Evolutionary conservation across 1,140 invertebrate species (phyloP), one percentile per base, ranked within the genome.

Genomic region (Danaus plexippus): DNA sequence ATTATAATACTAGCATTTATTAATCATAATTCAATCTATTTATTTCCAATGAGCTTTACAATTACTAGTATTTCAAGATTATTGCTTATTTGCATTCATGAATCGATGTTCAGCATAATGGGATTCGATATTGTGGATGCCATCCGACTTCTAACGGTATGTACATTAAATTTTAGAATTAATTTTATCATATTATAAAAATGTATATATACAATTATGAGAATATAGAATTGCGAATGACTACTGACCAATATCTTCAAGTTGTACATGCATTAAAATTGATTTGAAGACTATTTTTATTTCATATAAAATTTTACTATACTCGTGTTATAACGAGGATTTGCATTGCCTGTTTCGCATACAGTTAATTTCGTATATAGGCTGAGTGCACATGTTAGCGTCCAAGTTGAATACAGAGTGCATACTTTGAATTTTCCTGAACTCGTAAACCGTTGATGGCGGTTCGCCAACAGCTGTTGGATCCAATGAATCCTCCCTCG

Each of bases 381-480:
- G 55, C 47, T 57, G 55, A 57, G 55, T 46, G 44, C 13, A 55
- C 41, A 41, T 44, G 15, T 32, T 43, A 22, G 4, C 15, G 10
- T 22, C 9, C 43, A 45, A n/a, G 57, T 60, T 52, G 59, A 46
- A 59, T 55, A 59, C 51, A 58, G 44, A 62, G 49, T 12, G 47
- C 54, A 71, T 69, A 57, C 49, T 63, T 54, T 40, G 58, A 61
- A 67, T 69, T 63, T 62, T 61, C 61, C 61, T 55, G 52, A 57
- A 55, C 59, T 67, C 70, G 56, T 71, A 75, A 72, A 75, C 58
- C 60, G 67, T 51, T 53, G 63, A 66, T 77, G 73, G 74, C 67
- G 22, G 18, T 18, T 18, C 63, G 76, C 76, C 74, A 59, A 67
- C 67, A 59, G 62, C 54, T 62, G 58, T 58, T 47, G 54, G 13